Percentiles rank a stretch among this genome's conserved stretches.
phyloP scores from a whole-genome alignment of 2,797 vertebrate species.

The Rhinoraja longicauda region DNA sequence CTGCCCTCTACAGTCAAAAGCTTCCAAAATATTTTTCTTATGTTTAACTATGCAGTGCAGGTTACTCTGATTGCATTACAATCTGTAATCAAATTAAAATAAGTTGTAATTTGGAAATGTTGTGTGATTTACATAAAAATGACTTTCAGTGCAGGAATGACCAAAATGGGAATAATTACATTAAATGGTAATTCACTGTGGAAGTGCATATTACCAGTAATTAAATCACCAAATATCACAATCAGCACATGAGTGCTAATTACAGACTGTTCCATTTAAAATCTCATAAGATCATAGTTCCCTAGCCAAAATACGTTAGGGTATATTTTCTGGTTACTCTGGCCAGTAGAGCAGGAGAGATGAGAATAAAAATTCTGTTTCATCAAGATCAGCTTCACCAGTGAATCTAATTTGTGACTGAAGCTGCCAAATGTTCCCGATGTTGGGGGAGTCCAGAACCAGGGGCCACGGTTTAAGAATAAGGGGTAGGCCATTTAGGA shows the following conservation, averaged over 20 bases:
- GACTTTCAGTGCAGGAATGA: not conserved
- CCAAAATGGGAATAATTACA: slow-evolving; percentile 33
- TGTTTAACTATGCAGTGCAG: not conserved
- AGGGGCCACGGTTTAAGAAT: too few relatives aligned
- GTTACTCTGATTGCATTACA: slow-evolving; percentile 10
- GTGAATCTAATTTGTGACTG: not conserved
- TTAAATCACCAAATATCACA: slow-evolving; percentile 13
- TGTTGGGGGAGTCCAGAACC: too few relatives aligned
- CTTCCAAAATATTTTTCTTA: not conserved
- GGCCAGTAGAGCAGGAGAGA: not conserved
- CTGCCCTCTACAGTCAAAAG: slow-evolving; percentile 1
- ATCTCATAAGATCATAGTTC: not conserved
- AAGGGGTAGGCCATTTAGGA: too few relatives aligned
- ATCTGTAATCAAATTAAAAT: slow-evolving; percentile 27
- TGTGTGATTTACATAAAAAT: slow-evolving; percentile 29
- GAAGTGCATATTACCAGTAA: slow-evolving; percentile 18
- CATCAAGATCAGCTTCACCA: not conserved
- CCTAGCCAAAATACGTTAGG: not conserved
- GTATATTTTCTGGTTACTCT: not conserved
- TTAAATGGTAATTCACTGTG: slow-evolving; percentile 22
- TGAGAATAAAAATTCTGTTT: not conserved
- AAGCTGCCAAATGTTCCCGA: too few relatives aligned
- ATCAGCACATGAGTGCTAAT: slow-evolving; percentile 19
- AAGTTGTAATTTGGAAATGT: not conserved
- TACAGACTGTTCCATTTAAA: slow-evolving; percentile 23